These are phyloP conservation scores for Scaptodrosophila lebanonensis DNA, from an alignment of 1,140 invertebrate genomes.

Conservation along the genomic window DNA sequence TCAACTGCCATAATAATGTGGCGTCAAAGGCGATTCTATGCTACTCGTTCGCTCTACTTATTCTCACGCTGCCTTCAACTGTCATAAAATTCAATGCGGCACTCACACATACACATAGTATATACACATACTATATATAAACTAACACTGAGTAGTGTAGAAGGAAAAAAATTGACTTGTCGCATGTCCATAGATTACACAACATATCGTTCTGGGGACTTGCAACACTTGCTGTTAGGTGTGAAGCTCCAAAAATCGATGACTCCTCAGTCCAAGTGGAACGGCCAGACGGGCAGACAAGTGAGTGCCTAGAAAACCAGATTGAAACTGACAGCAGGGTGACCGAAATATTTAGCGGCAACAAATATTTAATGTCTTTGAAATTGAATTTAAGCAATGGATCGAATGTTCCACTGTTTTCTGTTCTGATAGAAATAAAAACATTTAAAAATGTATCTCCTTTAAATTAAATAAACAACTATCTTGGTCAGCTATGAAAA, in stretches of 20 bases:
- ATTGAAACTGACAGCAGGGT: too few species aligned
- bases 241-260: slow-evolving; percentile 21
- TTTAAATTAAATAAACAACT: too few species aligned
- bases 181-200: slow-evolving; percentile 58
- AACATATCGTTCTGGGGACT: slow-evolving; percentile 35
- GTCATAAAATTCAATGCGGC: slow-evolving; percentile 48
- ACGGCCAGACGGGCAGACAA: slow-evolving; percentile 8
- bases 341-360: too few species aligned
- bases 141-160: background rate
- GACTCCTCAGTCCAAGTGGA: slow-evolving; percentile 21
- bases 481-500: too few species aligned
- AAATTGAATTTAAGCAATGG: too few species aligned
- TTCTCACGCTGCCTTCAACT: too few species aligned
- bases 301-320: slow-evolving; percentile 9
- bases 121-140: background rate
- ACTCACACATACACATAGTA: background rate
- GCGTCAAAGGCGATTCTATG: background rate
- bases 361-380: too few species aligned
- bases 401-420: too few species aligned
- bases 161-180: slow-evolving; percentile 54
- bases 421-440: too few species aligned
- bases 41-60: too few species aligned
- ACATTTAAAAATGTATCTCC: too few species aligned
- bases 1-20: slow-evolving; percentile 66
- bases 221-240: slow-evolving; percentile 19